phyloP scores from a whole-genome alignment of 2,113 vertebrate species.

The Balaenoptera acutorostrata region DNA sequence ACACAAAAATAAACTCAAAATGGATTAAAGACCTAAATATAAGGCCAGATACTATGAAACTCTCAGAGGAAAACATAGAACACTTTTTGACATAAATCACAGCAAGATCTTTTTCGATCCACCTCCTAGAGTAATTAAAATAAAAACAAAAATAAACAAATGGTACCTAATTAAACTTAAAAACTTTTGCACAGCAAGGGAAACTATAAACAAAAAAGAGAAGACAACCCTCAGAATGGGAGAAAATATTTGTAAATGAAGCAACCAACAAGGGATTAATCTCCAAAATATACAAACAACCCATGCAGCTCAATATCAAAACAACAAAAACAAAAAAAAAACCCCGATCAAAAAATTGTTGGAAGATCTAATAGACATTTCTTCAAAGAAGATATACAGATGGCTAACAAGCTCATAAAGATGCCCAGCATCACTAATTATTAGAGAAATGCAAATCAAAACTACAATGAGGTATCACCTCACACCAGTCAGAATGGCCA shows the following conservation, averaged over 20 bases:
- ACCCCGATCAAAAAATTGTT: background rate
- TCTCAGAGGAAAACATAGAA: too few relatives aligned
- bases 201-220: background rate
- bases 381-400: background rate
- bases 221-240: background rate
- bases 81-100: background rate
- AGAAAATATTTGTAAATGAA: background rate
- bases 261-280: background rate
- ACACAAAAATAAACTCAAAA: too few relatives aligned
- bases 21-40: too few relatives aligned
- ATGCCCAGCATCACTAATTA: too few relatives aligned
- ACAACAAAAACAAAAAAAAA: background rate
- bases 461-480: too few relatives aligned
- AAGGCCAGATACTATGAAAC: too few relatives aligned
- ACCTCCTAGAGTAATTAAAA: background rate
- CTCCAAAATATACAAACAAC: background rate
- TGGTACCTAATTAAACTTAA: background rate
- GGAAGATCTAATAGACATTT: background rate
- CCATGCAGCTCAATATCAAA: background rate
- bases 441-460: too few relatives aligned
- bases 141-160: background rate
- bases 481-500: too few relatives aligned
- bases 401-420: background rate
- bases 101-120: too few relatives aligned
- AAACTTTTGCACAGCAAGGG: background rate